Evolutionary conservation across 2,888 invertebrate genomes (phyloP).

Genomic region (Drosophila antonietae): DNA sequence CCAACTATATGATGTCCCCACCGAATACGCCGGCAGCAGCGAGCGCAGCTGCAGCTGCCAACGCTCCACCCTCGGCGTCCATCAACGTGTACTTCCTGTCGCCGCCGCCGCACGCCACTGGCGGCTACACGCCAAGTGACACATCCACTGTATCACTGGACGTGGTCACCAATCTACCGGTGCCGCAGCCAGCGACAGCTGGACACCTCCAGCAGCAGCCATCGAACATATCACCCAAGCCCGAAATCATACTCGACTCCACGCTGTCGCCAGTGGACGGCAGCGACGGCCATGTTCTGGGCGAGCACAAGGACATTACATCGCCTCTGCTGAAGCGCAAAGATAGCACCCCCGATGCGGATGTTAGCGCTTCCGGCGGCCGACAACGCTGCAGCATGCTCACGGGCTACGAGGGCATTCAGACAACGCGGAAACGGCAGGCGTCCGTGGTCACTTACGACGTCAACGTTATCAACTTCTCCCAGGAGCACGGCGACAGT

Average conservation of each 20-base stretch:
- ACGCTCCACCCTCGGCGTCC: constrained; percentile 65
- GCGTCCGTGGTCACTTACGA: constrained; percentile 85
- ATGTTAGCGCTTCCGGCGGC: constrained; percentile 61
- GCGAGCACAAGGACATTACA: constrained; percentile 80
- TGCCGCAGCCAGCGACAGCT: constrained; percentile 55
- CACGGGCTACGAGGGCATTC: constrained; percentile 81
- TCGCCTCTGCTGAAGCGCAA: constrained; percentile 80
- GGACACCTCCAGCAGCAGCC: constrained; percentile 40
- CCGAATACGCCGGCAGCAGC: constrained; percentile 81
- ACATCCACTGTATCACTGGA: constrained; percentile 84
- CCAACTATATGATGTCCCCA: constrained; percentile 83
- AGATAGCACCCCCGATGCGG: constrained; percentile 71
- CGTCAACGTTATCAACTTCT: constrained; percentile 85
- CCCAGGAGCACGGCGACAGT: constrained; percentile 84
- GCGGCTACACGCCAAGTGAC: constrained; percentile 81
- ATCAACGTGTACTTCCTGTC: constrained; percentile 84
- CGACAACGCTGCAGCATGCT: constrained; percentile 77
- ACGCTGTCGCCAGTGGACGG: constrained; percentile 82
- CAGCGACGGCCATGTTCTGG: constrained; percentile 40
- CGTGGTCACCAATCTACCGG: constrained; percentile 81
- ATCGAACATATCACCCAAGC: constrained; percentile 82
- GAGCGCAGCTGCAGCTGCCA: constrained; percentile 15
- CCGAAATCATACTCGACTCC: constrained; percentile 84
- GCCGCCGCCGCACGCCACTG: constrained; percentile 79
- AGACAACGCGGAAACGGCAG: constrained; percentile 82